Evolutionary conservation across 2,113 vertebrate species (phyloP).

Genomic region (Odobenus rosmarus): DNA sequence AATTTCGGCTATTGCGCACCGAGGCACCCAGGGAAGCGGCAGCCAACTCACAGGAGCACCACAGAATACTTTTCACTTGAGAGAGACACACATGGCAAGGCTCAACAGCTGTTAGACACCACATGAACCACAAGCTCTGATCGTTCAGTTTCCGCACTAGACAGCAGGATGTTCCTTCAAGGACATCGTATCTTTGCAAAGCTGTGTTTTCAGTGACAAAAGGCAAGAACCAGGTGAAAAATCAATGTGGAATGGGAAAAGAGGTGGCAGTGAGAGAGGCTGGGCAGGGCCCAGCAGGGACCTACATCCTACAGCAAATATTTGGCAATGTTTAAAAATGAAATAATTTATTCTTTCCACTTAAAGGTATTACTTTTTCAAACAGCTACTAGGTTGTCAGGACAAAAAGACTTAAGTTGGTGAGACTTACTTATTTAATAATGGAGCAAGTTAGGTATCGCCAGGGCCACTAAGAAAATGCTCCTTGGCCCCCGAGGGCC

Average conservation of each 20-base stretch:
- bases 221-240: neutral
- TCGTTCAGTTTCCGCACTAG: neutral
- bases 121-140: rapidly evolving
- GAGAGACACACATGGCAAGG: neutral
- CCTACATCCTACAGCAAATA: neutral
- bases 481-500: neutral
- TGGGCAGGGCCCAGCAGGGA: neutral
- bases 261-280: neutral
- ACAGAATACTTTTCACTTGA: neutral
- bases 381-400: neutral
- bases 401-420: neutral
- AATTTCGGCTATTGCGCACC: neutral
- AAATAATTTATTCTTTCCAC: neutral
- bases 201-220: neutral
- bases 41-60: too few relatives aligned
- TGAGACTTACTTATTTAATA: neutral
- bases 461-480: neutral
- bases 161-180: neutral
- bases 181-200: neutral
- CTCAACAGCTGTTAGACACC: neutral
- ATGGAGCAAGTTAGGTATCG: neutral
- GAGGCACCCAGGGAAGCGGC: neutral
- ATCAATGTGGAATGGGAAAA: neutral
- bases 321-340: neutral
- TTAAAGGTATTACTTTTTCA: neutral